Evolutionary conservation across 92 coral and sea anemone genomes (phyloP).

Genomic region (Parazoanthus swiftii): DNA sequence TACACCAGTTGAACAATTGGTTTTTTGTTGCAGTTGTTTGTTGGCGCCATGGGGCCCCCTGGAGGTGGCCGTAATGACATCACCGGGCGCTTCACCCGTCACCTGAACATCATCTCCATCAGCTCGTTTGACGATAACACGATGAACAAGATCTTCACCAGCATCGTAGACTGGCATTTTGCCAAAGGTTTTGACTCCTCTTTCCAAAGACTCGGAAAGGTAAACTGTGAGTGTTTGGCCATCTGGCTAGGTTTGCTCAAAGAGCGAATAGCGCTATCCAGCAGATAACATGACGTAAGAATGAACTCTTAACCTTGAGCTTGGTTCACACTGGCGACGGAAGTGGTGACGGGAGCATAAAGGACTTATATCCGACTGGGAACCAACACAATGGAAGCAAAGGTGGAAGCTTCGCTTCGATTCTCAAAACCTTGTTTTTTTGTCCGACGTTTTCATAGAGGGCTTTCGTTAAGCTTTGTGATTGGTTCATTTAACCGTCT

Average conservation of each 20-base stretch:
- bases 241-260: not conserved
- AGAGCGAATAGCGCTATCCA: not conserved
- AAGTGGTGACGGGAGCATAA: too few species aligned
- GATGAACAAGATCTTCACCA: constrained; percentile 92
- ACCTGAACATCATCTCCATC: constrained; percentile 89
- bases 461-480: too few species aligned
- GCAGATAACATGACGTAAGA: not conserved
- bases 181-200: constrained; percentile 97
- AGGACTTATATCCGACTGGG: too few species aligned
- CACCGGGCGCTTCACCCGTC: constrained; percentile 96
- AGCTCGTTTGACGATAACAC: constrained; percentile 99
- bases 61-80: constrained; percentile 99
- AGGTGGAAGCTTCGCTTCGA: too few species aligned
- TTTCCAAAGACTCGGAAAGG: constrained; percentile 96
- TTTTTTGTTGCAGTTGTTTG: constrained; percentile 74
- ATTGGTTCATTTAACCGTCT: too few species aligned
- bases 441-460: too few species aligned
- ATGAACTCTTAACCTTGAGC: too few species aligned
- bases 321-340: too few species aligned
- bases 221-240: constrained; percentile 11
- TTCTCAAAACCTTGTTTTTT: too few species aligned
- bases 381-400: too few species aligned
- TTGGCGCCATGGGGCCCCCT: constrained; percentile 99
- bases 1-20: not conserved
- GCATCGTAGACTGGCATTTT: constrained; percentile 98